A percentile compares a stretch with the other conserved stretches of the same genome.
phyloP scores from a whole-genome alignment of 2,113 vertebrate genomes.

The Grammomys dolichurus region DNA sequence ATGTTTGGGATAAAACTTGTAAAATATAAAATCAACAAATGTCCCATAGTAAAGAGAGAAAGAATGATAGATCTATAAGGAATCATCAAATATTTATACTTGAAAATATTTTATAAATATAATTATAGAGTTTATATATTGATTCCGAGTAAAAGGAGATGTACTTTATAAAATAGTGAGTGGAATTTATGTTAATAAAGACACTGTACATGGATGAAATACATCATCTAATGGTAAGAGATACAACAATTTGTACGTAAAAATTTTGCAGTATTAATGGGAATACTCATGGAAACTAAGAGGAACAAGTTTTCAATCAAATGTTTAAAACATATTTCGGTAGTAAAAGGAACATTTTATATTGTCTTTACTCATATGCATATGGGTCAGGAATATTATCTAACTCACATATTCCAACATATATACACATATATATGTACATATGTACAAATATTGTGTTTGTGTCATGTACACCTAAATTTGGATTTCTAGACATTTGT shows the following conservation, averaged over 20 bases:
- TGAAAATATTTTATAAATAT: neutral
- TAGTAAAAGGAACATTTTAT: neutral
- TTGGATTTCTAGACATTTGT: neutral
- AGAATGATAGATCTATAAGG: neutral
- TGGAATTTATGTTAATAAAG: accelerated
- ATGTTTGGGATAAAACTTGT: neutral
- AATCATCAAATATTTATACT: neutral
- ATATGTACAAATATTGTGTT: neutral
- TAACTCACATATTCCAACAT: neutral
- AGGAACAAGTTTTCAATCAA: neutral
- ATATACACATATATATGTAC: neutral
- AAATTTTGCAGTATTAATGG: neutral
- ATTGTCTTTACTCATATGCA: neutral
- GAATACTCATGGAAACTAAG: neutral
- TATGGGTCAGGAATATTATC: neutral
- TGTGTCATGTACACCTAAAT: neutral
- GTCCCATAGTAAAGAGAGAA: neutral
- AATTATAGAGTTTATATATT: neutral
- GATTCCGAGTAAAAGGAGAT: neutral
- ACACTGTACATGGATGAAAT: neutral
- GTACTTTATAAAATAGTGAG: neutral
- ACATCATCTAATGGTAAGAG: neutral
- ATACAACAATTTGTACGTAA: neutral
- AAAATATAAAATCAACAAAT: neutral
- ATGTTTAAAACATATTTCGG: neutral